Conservation (phyloP, 1,140 invertebrate genomes). For the Phocides pigmalion region DNA sequence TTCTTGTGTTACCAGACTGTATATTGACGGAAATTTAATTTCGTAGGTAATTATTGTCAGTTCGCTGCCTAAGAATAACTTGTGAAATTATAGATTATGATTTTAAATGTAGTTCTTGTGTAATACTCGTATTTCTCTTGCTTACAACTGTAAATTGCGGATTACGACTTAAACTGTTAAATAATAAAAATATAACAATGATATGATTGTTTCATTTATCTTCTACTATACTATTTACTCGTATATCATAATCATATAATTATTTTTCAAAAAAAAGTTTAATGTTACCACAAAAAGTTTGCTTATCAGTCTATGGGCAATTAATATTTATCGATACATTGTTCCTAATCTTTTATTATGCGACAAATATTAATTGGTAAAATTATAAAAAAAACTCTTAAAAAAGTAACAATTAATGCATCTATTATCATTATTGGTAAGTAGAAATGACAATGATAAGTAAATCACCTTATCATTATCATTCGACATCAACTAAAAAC, state of each 20-base stretch:
- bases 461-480: no score
- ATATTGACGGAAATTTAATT: constrained; percentile 49
- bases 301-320: no score
- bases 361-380: no score
- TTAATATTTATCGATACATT: no score
- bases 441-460: no score
- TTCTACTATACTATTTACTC: background rate
- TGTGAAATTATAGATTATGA: constrained; percentile 57
- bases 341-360: no score
- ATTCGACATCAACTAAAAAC: background rate
- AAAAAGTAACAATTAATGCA: no score
- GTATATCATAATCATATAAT: no score
- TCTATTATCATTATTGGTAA: no score
- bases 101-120: constrained; percentile 57
- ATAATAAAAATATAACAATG: constrained; percentile 62
- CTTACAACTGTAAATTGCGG: constrained; percentile 79
- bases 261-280: no score
- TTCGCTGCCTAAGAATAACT: constrained; percentile 77
- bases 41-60: constrained; percentile 62
- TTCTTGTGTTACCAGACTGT: constrained; percentile 69
- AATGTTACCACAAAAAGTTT: no score
- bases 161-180: constrained; percentile 76
- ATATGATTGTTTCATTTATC: constrained; percentile 39
- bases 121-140: constrained; percentile 68
- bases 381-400: no score